Evolutionary conservation across 2,888 invertebrate genomes (phyloP).

Genomic region (Rapana venosa): DNA sequence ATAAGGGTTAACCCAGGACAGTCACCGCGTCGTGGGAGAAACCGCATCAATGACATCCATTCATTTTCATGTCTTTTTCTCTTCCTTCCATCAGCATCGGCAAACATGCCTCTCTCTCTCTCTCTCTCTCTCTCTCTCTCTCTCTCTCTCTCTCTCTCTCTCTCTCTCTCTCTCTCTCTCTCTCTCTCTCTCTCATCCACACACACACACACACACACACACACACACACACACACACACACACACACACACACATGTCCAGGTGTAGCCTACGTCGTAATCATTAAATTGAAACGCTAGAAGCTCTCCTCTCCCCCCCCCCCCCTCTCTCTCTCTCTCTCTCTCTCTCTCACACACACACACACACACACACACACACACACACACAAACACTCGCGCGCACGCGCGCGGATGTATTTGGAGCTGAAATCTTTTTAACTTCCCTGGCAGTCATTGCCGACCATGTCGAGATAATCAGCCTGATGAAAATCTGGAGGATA

Average conservation of each 20-base stretch:
- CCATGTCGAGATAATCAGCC: background rate
- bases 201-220: constrained; percentile 12
- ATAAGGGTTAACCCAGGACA: too few species aligned
- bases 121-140: too few species aligned
- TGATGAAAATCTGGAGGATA: constrained; percentile 5
- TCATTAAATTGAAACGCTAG: constrained; percentile 25
- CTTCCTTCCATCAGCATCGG: too few species aligned
- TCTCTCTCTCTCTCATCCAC: too few species aligned
- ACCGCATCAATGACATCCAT: too few species aligned
- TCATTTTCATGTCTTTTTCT: too few species aligned
- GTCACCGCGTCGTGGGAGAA: too few species aligned
- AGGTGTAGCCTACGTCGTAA: background rate
- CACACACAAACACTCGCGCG: background rate
- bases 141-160: too few species aligned
- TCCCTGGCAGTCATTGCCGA: background rate
- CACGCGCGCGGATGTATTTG: background rate
- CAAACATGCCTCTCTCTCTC: too few species aligned
- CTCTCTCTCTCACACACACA: background rate
- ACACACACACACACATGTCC: background rate
- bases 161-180: too few species aligned
- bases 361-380: constrained; percentile 6
- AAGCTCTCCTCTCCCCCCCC: background rate
- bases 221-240: background rate
- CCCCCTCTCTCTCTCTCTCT: background rate
- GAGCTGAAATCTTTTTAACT: too few species aligned